Percentiles rank a stretch among this genome's conserved stretches.
These are phyloP conservation scores for Takifugu bimaculatus DNA, from an alignment of 2,113 vertebrate genomes.

Conservation along the genomic window DNA sequence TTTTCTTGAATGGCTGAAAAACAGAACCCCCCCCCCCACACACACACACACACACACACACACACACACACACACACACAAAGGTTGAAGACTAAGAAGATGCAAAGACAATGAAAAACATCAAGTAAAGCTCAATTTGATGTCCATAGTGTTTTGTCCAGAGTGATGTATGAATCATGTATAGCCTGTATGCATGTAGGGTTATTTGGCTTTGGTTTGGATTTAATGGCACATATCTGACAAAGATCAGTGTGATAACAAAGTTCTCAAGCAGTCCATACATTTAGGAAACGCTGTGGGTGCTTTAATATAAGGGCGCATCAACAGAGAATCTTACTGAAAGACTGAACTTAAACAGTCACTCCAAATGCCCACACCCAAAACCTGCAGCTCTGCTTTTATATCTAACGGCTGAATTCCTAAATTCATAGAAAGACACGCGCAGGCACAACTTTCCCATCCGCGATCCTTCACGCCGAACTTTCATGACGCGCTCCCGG, in stretches of 20 bases:
- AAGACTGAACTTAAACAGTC: background rate
- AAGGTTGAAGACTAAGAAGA: constrained; percentile 11
- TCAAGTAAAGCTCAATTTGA: constrained; percentile 35
- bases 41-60: too few species aligned
- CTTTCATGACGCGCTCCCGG: constrained; percentile 24
- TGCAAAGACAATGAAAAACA: constrained; percentile 8
- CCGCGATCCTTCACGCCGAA: constrained; percentile 13
- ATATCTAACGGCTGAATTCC: too few species aligned
- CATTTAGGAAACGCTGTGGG: background rate
- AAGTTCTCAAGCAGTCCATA: background rate
- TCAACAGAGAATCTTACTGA: background rate
- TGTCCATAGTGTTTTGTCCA: constrained; percentile 18
- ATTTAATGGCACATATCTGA: background rate
- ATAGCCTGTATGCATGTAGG: background rate
- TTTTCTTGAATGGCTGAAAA: constrained; percentile 9
- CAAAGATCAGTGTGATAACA: background rate
- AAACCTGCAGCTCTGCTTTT: background rate
- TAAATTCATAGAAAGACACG: background rate
- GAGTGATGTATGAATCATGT: background rate
- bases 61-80: background rate
- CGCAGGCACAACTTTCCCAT: constrained; percentile 47
- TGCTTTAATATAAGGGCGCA: background rate
- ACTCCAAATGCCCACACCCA: background rate
- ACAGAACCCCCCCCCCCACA: too few species aligned
- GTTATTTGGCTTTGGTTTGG: background rate